Conservation (phyloP, 2,797 vertebrate species). For the Furcifer pardalis region DNA sequence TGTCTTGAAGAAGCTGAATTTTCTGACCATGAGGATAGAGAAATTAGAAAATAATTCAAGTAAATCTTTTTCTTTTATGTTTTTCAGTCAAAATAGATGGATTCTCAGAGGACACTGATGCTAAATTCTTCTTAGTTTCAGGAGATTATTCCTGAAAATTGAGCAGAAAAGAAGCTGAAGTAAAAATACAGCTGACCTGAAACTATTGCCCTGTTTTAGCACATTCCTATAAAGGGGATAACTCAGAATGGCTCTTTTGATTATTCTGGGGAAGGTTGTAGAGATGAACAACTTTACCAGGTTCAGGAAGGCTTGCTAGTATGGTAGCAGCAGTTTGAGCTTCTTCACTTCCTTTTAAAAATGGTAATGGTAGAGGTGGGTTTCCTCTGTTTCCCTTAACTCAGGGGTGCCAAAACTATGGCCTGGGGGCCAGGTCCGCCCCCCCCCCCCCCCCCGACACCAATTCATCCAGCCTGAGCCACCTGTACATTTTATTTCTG, state of each 20-base stretch:
- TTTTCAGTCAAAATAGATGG: not conserved
- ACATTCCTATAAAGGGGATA: not conserved
- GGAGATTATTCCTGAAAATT: not conserved
- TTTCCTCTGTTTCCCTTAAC: not conserved
- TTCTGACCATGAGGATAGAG: not conserved
- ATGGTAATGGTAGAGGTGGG: too few relatives aligned
- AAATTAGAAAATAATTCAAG: not conserved
- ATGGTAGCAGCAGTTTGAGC: not conserved
- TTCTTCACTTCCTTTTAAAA: not conserved
- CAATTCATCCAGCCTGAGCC: too few relatives aligned
- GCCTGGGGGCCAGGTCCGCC: too few relatives aligned
- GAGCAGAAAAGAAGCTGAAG: not conserved
- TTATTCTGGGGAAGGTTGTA: not conserved
- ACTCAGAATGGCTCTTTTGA: not conserved
- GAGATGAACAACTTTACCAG: not conserved
- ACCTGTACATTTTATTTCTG: too few relatives aligned
- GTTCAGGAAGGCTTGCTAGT: not conserved
- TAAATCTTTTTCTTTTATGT: too few relatives aligned
- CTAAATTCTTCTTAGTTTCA: not conserved
- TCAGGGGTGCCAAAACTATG: too few relatives aligned
- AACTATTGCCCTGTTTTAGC: not conserved
- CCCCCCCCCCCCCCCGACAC: too few relatives aligned
- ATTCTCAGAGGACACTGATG: not conserved
- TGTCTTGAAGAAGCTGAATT: not conserved
- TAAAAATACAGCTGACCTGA: too few relatives aligned